Base-by-base conservation (phyloP, 1,140 invertebrate species). In the Scaptomyza hsui region DNA sequence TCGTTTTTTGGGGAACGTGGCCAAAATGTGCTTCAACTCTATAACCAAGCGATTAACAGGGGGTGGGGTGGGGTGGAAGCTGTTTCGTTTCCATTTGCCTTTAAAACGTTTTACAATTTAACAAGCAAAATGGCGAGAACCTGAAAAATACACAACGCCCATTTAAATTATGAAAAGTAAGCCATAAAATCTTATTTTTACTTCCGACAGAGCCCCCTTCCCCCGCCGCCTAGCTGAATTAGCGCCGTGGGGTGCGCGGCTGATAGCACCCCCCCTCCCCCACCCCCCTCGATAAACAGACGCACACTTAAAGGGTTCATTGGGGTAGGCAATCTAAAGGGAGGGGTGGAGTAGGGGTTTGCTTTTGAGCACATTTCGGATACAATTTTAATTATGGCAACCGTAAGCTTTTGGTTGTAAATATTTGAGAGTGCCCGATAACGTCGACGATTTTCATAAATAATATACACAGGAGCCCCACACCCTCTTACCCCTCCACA, bases 321-420 rank as follows among this genome's bases (percentile, higher is more conserved):
- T 47, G 51, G 60, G 60, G 47, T 18, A 32, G 47, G 45, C 10
- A 26, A 35, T 3, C 15, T 39, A 19, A 15, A 21, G 35, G 18
- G 15, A 10, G 4, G 55, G 21, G 18, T 13, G 45, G 59, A 42
- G 37, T 52, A 29, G 16, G 56, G 63, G 56, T 1, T 2, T 6
- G 41, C n/a, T 18, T 45, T n/a, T 49, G 68, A 71, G 68, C 68
- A 71, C 68, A 79, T 76, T 89, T 89, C 80, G 89, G 89, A 89
- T 90, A 90, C 89, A 90, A 90, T 90, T 90, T 90, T 90, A 90
- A 90, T 90, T 90, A 90, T 90, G 89, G 86, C 89, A 90, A 90
- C 85, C 89, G 89, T 90, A 90, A 90, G 89, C 85, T 90, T 90
- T 89, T 77, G 89, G 89, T 90, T 90, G 89, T 90, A 90, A 90